Percentiles rank a stretch among this genome's conserved stretches.
These are phyloP conservation scores for Avahi laniger DNA, from an alignment of 2,797 vertebrate genomes.

Conservation along the genomic window DNA sequence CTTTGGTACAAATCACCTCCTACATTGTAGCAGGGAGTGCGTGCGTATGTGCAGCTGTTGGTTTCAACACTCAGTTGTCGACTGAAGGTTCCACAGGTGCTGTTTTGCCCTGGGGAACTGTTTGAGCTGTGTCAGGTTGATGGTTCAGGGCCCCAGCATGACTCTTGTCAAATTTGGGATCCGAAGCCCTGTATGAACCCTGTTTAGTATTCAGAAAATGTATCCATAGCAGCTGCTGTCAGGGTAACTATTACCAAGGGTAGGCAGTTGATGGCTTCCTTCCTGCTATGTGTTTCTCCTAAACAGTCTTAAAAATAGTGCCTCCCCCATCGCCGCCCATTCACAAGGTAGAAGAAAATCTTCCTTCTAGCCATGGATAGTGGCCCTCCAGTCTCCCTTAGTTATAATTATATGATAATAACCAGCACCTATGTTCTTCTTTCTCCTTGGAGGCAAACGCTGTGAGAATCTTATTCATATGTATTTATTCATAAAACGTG, in stretches of 20 bases:
- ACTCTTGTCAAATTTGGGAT: constrained; percentile 53
- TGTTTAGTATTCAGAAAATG: constrained; percentile 60
- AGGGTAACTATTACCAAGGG: constrained; percentile 54
- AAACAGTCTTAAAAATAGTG: constrained; percentile 44
- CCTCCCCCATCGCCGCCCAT: background rate
- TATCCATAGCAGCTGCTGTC: constrained; percentile 60
- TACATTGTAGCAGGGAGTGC: background rate
- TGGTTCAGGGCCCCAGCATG: constrained; percentile 32
- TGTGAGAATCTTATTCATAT: background rate
- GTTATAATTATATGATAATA: background rate
- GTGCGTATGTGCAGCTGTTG: background rate
- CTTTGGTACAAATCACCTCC: constrained; percentile 11
- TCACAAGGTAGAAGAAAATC: background rate
- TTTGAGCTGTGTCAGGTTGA: constrained; percentile 34
- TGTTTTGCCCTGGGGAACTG: constrained; percentile 47
- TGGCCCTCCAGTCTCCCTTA: background rate
- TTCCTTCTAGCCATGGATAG: background rate
- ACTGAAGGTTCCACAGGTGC: background rate
- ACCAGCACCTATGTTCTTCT: background rate
- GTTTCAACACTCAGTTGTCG: background rate
- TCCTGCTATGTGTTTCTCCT: constrained; percentile 23
- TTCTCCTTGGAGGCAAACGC: background rate
- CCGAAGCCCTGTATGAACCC: constrained; percentile 8
- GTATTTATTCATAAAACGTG: background rate
- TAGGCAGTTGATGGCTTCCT: constrained; percentile 58